Conservation (phyloP, 2,113 vertebrate genomes). For the Chrysochloris asiatica region DNA sequence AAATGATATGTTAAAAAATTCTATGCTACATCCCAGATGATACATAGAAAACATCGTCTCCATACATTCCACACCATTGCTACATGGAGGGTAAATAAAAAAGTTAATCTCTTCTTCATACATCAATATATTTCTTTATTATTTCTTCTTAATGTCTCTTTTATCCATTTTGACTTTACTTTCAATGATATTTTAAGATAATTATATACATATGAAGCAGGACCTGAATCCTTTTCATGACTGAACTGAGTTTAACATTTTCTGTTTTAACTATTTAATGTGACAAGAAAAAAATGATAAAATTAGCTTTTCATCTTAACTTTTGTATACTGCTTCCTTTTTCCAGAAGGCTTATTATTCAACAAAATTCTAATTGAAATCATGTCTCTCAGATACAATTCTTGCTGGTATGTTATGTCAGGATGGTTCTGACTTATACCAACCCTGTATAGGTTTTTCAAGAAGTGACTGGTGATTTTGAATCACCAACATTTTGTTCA, state of each 20-base stretch:
- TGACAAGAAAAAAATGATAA: not conserved
- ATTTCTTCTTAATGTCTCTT: not conserved
- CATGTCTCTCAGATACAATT: too few relatives aligned
- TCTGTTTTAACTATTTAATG: not conserved
- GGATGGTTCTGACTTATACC: too few relatives aligned
- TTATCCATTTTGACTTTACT: not conserved
- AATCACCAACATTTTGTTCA: too few relatives aligned
- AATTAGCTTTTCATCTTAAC: not conserved
- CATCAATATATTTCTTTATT: not conserved
- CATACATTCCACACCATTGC: not conserved
- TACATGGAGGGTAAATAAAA: not conserved
- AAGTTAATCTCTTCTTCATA: not conserved
- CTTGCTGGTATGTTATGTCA: too few relatives aligned
- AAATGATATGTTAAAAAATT: not conserved
- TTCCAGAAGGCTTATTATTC: not conserved
- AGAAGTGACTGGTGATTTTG: too few relatives aligned
- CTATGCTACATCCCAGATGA: not conserved
- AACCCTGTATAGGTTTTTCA: too few relatives aligned
- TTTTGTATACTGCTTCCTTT: not conserved
- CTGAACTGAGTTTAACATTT: not conserved
- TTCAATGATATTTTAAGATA: not conserved
- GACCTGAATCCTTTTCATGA: not conserved
- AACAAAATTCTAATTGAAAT: slow-evolving; percentile 25
- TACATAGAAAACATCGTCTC: not conserved
- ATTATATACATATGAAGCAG: not conserved